Base-by-base conservation (phyloP, 2,797 vertebrate species). In the Ciconia nigra region DNA sequence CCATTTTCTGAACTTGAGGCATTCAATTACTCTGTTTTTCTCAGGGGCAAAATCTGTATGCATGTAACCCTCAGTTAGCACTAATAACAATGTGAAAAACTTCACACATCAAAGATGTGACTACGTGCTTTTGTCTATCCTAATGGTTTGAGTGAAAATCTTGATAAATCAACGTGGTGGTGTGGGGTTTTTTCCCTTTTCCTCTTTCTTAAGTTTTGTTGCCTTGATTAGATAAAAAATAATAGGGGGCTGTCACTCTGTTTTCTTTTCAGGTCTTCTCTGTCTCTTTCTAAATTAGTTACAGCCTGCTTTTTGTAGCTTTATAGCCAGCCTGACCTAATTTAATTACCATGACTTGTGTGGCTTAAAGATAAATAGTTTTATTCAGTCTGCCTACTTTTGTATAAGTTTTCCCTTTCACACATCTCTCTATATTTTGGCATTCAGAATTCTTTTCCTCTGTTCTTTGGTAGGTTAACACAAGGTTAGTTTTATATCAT, bases 331-430 rank as follows among this genome's bases (percentile, higher is more conserved):
- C 47, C 97, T 96, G 96, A 94, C 96, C 96, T 97, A 97, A 98
- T 98, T 97, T 97, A 98, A 98, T 98, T 98, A 95, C 97, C 97
- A 86, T 98, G 95, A 97, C 96, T 97, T 96, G 94, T 94, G 96
- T 87, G 92, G 96, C 83, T 98, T 97, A 92, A 96, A 97, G 97
- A 98, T 97, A 98, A 98, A 98, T 88, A 94, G 95, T 96, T 97
- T 93, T 90, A 97, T 97, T 98, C 97, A 97, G 70, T 57, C 90
- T 87, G 77, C 79, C 97, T 90, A 86, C 95, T 96, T 96, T 95
- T 95, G 96, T 96, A 49, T 55, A 87, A 86, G 73, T 87, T 94
- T 93, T 83, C 77, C 89, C 91, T 96, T 98, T 97, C 95, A 97
- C 76, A 72, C 83, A 87, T 86, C 52, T 82, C 87, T 93, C 95